Conservation (phyloP, 2,888 invertebrate species). For the Anticlea derivata region DNA sequence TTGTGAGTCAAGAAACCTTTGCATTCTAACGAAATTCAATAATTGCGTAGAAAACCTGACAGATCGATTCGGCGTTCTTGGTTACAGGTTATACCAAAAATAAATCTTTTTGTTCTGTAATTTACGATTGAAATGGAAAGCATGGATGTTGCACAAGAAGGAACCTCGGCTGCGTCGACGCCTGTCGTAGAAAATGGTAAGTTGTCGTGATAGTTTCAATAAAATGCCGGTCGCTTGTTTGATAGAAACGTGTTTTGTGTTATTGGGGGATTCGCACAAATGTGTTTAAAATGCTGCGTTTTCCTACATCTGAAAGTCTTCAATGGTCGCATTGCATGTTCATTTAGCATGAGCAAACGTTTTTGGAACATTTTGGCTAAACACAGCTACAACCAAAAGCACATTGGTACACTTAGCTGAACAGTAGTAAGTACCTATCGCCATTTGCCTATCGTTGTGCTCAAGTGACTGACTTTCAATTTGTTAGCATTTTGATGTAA, state of each 20-base stretch:
- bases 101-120: conserved; percentile 52
- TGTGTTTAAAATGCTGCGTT: not conserved
- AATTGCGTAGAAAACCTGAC: conserved; percentile 49
- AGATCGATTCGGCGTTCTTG: conserved; percentile 70
- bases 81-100: conserved; percentile 71
- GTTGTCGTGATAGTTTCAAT: conserved; percentile 36
- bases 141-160: conserved; percentile 79
- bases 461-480: conserved; percentile 1
- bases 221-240: conserved; percentile 31
- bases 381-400: too few species aligned
- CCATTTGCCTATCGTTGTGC: not conserved
- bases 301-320: not conserved
- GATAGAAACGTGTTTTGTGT: conserved; percentile 70
- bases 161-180: conserved; percentile 69
- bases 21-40: conserved; percentile 14
- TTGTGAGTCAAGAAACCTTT: conserved; percentile 14
- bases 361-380: too few species aligned
- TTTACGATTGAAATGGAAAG: conserved; percentile 72
- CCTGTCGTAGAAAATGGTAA: conserved; percentile 77
- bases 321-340: not conserved
- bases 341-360: not conserved
- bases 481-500: not conserved
- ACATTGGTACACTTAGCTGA: not conserved
- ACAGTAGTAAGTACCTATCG: not conserved
- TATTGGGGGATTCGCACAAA: not conserved